phyloP scores from a whole-genome alignment of 2,888 invertebrate species.

The Drosophila cognata region DNA sequence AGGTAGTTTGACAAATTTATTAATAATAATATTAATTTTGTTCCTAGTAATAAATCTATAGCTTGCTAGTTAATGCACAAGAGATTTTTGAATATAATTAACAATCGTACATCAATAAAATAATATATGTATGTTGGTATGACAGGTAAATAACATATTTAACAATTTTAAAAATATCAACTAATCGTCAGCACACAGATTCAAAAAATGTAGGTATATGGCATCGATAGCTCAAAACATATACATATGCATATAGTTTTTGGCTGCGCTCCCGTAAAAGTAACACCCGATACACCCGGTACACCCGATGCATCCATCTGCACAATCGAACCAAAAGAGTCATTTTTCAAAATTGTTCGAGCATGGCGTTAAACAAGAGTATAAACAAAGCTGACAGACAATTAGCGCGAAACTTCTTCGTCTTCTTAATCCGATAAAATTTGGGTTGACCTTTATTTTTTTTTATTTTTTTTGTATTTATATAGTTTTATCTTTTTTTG shows the following conservation, averaged over 20 bases:
- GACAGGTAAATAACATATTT: background rate
- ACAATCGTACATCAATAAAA: background rate
- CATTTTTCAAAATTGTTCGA: conserved; percentile 16
- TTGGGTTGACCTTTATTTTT: conserved; percentile 33
- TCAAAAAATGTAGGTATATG: no score
- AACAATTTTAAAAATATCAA: background rate
- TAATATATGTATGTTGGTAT: background rate
- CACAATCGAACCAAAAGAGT: background rate
- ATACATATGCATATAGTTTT: background rate
- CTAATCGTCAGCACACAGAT: background rate
- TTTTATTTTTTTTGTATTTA: conserved; percentile 17
- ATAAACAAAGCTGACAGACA: conserved; percentile 50
- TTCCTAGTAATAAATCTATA: background rate
- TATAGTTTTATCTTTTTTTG: conserved; percentile 15
- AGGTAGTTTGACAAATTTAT: background rate
- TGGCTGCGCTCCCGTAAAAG: no score
- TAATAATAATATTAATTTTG: background rate
- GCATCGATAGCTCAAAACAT: background rate
- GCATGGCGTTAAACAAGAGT: conserved; percentile 16
- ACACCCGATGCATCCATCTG: background rate
- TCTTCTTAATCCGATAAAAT: conserved; percentile 32
- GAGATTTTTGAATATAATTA: background rate
- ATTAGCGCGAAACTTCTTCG: conserved; percentile 42
- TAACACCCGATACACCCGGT: no score
- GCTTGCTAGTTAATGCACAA: background rate